Base-by-base conservation (phyloP, 2,797 vertebrate species). In the Platyrinchus mystaceus region DNA sequence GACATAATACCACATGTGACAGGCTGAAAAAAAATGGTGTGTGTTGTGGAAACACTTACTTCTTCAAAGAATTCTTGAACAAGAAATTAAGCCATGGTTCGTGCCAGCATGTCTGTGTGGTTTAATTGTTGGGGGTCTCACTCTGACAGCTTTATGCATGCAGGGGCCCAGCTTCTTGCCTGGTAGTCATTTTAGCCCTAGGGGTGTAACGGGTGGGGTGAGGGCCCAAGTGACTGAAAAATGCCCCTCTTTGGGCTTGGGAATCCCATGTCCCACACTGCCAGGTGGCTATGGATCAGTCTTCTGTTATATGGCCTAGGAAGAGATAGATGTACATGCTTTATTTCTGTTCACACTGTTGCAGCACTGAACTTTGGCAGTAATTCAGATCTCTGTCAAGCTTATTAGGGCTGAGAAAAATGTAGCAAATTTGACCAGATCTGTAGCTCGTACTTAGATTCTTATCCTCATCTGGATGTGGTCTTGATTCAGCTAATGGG, bases 31-130 rank as follows among this genome's bases (percentile, higher is more conserved):
- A 82, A 94, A 94, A 64, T 60, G 21, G 59, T n/a, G 10, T 3
- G 6, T 78, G 28, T 84, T 92, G 83, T n/a, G 23, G 64, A 96
- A 96, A 77, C 84, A 76, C 30, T 95, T 94, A 83, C 6, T 94
- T 95, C 75, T 96, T 91, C 82, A 96, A 97, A 87, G 68, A 90
- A 94, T 92, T 93, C 44, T 94, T 95, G 90, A 84, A 44, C 18
- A 63, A 84, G 75, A 93, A 93, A 78, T 66, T 46, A 90, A 55
- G 71, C 13, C 69, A 66, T 68, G 64, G 41, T 87, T 87, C 0
- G 0, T 87, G 86, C 71, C 60, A 64, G 87, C 74, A 50, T 74
- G 67, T 55, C 71, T 67, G 49, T 82, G 62, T 41, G 27, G 62
- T 93, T 84, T 95, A 87, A 87, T 90, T 92, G 78, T 60, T 79